A percentile compares a stretch with the other conserved stretches of the same genome.
These are phyloP conservation scores for Cricetomys ansorgei DNA, from an alignment of 2,113 vertebrate genomes.

Conservation along the genomic window DNA sequence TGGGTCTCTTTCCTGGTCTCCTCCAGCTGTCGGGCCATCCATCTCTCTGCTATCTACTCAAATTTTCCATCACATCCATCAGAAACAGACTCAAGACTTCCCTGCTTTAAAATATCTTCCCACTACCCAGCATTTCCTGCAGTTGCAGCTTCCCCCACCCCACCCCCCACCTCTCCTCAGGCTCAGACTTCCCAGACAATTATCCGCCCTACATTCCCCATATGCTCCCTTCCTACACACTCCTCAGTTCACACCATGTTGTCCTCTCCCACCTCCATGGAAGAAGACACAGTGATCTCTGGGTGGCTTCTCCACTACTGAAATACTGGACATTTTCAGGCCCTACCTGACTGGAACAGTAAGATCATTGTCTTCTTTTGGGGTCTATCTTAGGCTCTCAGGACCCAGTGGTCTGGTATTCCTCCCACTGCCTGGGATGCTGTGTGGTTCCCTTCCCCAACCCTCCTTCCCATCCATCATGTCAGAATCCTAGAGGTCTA, in stretches of 20 bases:
- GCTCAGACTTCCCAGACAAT: constrained; percentile 46
- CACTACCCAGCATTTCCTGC: constrained; percentile 40
- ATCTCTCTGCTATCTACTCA: background rate
- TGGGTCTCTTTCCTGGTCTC: background rate
- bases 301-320: background rate
- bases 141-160: constrained; percentile 47
- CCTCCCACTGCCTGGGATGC: background rate
- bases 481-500: background rate
- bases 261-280: background rate
- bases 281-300: background rate
- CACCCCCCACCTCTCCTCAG: constrained; percentile 53
- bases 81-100: constrained; percentile 5
- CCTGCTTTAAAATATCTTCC: constrained; percentile 57
- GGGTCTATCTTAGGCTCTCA: background rate
- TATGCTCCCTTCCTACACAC: constrained; percentile 66
- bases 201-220: constrained; percentile 48
- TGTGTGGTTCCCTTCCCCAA: background rate
- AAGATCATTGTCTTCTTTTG: background rate
- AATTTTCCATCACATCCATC: background rate
- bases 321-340: background rate
- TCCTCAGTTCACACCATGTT: background rate
- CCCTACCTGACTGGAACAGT: background rate
- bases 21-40: background rate
- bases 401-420: background rate
- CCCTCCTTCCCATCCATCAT: background rate